phyloP scores from a whole-genome alignment of 2,888 invertebrate genomes.

The Pseudanteris insignis region DNA sequence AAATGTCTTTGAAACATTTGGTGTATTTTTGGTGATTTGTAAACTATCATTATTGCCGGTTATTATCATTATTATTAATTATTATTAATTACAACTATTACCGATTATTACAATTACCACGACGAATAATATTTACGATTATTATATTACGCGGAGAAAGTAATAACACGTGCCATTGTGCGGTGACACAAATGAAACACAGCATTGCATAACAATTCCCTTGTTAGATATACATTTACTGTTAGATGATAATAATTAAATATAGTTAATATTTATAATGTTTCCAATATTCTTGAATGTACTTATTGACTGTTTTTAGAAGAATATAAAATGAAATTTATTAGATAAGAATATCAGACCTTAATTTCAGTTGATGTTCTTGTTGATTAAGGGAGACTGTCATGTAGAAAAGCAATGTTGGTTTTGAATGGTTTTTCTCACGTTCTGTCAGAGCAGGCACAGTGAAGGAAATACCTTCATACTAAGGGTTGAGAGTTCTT shows the following conservation, averaged over 20 bases:
- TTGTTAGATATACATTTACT: constrained; percentile 59
- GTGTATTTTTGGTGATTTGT: constrained; percentile 52
- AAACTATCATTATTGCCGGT: constrained; percentile 46
- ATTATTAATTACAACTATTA: constrained; percentile 39
- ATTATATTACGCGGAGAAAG: constrained; percentile 45
- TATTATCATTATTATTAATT: constrained; percentile 37
- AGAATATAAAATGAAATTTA: background rate
- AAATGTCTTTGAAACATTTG: constrained; percentile 46
- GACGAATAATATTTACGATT: constrained; percentile 43
- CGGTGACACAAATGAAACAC: constrained; percentile 58
- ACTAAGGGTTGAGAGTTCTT: too few species aligned
- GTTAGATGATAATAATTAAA: constrained; percentile 56
- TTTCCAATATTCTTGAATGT: constrained; percentile 65
- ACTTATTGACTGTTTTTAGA: constrained; percentile 65
- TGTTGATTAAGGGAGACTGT: too few species aligned
- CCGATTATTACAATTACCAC: constrained; percentile 24
- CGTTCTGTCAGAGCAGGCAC: too few species aligned
- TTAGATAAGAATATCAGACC: background rate
- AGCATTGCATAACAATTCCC: constrained; percentile 57
- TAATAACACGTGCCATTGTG: constrained; percentile 61
- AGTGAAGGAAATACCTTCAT: too few species aligned
- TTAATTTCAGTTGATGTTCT: too few species aligned
- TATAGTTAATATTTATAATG: constrained; percentile 61
- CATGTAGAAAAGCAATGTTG: too few species aligned
- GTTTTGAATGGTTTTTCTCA: too few species aligned